Base-by-base conservation (phyloP, 2,797 vertebrate genomes). In the Dicrostonyx torquatus region DNA sequence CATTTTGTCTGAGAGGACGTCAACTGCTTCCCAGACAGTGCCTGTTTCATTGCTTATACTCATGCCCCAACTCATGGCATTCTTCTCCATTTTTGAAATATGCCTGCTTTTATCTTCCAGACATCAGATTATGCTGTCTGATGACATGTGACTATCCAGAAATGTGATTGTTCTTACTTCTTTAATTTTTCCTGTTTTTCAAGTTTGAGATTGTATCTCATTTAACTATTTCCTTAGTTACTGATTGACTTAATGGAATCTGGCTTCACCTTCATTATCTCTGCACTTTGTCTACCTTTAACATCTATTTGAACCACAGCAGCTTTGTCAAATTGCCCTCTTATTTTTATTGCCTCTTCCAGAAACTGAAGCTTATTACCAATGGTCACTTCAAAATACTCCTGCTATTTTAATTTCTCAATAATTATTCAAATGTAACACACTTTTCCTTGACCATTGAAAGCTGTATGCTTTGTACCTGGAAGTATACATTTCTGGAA, bases 171-270 rank as follows among this genome's bases (percentile, higher is more conserved):
- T 96, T 96, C 43, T 95, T 87, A 95, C 89, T 95, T 97, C 82
- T 97, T 93, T 91, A 96, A 91, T 96, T 96, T 95, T 91, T 95
- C 96, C 94, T 95, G 95, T 95, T 97, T 97, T 97, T 97, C 95
- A 86, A 88, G 95, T 95, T 96, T 94, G 93, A 93, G 96, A 97
- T 97, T 94, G 2, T 96, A 97, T 97, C 96, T 97, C 96, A 97
- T 96, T 97, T 97, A 97, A 97, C 89, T 96, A 95, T 95, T 94
- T 95, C 92, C 94, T 97, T 97, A 91, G 97, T 97, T 97, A 97
- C 95, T 97, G 93, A 97, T 97, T 97, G 95, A 97, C 95, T 95
- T 97, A 90, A 96, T 96, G 96, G 97, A 97, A 96, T 97, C 84
- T 73, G 91, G 80, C 76, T 95, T 96, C 96, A 95, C 92, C 95